Base-by-base conservation (phyloP, 2,888 invertebrate genomes). In the Torymus texanus region DNA sequence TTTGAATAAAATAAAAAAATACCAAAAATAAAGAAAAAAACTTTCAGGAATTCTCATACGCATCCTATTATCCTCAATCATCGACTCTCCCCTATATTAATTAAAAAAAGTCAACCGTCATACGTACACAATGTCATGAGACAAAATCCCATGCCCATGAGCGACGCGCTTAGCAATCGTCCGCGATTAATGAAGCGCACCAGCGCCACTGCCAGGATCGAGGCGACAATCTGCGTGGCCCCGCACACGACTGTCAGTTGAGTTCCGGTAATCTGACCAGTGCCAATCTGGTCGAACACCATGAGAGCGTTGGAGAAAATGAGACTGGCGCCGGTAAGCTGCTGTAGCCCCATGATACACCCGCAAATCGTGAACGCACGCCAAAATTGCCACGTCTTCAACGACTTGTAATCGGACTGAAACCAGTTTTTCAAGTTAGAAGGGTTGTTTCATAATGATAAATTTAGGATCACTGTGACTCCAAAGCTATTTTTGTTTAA, bases 171-270 rank as follows among this genome's bases (percentile, higher is more conserved):
- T 53, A 89, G 77, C 70, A 90, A 1, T 83, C 67, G 84, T 77
- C 75, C 87, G 85, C 89, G 85, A 63, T 89, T 87, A 2, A 89
- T 58, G 3, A 84, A 68, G 58, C 84, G 85, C 72, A 89, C 82
- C 24, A 87, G 75, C 3, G 84, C 29, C 3, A 79, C 82, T 16
- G 86, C 86, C 12, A 86, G 58, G 51, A 88, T 78, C 63, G 86
- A 85, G 51, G 85, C 83, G 73, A 86, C 75, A 81, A 87, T 85
- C 82, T 88, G 89, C 18, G 85, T 83, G 1, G 68, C 75, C 11
- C 87, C 88, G 51, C 87, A 83, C n/a, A 88, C 80, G 18, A 90
- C 82, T 68, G 86, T 87, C 65, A 85, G 82, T 67, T 86, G 81
- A 72, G 83, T 86, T 65, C 84, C 84, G 63, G 83, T 86, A 71